Evolutionary conservation across 2,113 vertebrate species (phyloP).

Genomic region (Pica pica): DNA sequence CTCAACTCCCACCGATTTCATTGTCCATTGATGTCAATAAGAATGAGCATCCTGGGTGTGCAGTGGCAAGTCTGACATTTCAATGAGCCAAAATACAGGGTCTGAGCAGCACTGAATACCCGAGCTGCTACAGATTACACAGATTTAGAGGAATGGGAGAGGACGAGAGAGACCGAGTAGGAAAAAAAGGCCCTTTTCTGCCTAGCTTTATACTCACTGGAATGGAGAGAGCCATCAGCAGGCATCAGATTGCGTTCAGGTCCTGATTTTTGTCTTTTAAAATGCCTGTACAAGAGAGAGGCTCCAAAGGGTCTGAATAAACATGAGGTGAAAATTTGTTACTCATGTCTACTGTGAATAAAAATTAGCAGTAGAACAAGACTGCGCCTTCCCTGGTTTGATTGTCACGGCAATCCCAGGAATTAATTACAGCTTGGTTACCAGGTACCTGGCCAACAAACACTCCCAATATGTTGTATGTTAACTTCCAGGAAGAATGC

Average conservation of each 20-base stretch:
- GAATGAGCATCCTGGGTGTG: neutral
- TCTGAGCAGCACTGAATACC: neutral
- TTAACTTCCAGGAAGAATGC: neutral
- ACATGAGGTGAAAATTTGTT: neutral
- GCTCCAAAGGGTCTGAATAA: neutral
- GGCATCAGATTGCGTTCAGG: neutral
- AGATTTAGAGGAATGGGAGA: neutral
- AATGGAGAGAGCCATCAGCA: neutral
- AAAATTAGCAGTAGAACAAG: neutral
- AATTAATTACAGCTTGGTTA: neutral
- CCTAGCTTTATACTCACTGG: neutral
- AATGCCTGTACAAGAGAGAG: neutral
- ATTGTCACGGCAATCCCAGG: neutral
- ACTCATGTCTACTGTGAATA: neutral
- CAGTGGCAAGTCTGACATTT: conserved; percentile 18
- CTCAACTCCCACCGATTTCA: neutral
- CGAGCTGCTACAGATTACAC: neutral
- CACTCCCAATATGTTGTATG: neutral
- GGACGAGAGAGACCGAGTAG: neutral
- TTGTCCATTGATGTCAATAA: neutral
- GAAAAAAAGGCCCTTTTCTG: neutral
- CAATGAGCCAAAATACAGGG: neutral
- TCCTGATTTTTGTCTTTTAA: neutral
- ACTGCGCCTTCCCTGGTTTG: neutral
- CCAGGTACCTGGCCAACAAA: neutral